Evolutionary conservation across 2,113 vertebrate genomes (phyloP), one percentile per base, ranked within the genome.

Genomic region (human): DNA sequence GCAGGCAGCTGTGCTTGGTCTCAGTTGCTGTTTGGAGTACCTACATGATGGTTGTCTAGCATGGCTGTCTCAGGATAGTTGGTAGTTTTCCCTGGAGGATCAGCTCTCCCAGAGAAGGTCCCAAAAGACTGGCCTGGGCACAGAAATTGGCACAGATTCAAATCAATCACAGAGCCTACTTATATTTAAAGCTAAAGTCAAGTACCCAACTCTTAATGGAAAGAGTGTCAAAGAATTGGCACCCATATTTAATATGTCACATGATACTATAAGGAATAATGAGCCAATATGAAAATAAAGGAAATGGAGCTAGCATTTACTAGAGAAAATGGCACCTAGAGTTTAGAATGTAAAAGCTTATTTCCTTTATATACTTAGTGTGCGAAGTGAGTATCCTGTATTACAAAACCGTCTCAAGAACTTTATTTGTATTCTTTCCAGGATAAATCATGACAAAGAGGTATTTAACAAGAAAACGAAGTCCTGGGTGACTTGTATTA

Each of bases 11-110:
- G 45, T 38, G 14, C 22, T 81, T 17, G 12, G 3, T 59, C 18
- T 35, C 8, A 17, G 0, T 55, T 52, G 2, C 16, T 68, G 50
- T 66, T 45, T 20, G 8, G 11, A 38, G 50, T 23, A 75, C 18
- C n/a, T 86, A 3, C 3, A 0, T 1, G 0, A n/a, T 22, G 14
- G 12, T 14, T 73, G 3, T 80, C 17, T 20, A 43, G 5, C 10
- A 8, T 30, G 40, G 20, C 8, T n/a, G 1, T 79, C 52, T 85
- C 27, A n/a, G 45, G 22, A 80, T 40, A 72, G 30, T 27, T 6
- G 2, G 35, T 40, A 70, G 5, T 66, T 66, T 52, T 70, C 32
- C 10, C 32, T 82, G 23, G 22, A 93, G 43, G 11, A 61, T 72
- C 20, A 61, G 16, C 30, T 3, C 13, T 72, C 4, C 3, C 38